These are phyloP conservation scores for Hermaeophaga mercurialis DNA, from an alignment of 2,888 invertebrate genomes.

Conservation along the genomic window DNA sequence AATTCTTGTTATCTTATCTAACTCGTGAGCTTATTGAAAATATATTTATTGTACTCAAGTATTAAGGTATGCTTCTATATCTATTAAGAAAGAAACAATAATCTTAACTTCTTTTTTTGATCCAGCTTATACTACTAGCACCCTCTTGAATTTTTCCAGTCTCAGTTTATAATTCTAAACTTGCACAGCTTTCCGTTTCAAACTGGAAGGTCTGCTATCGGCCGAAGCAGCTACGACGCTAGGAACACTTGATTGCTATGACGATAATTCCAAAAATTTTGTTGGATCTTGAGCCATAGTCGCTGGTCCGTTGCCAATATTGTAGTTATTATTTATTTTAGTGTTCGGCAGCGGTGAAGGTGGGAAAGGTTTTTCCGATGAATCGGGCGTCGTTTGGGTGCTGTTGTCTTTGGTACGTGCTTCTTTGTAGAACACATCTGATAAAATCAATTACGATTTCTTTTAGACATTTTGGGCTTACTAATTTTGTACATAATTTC, in stretches of 20 bases:
- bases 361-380: slow-evolving; percentile 27
- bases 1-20: too few species aligned
- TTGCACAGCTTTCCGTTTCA: slow-evolving; percentile 55
- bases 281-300: slow-evolving; percentile 43
- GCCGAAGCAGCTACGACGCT: neutral
- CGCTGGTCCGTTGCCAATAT: slow-evolving; percentile 54
- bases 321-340: slow-evolving; percentile 55
- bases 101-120: neutral
- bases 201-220: slow-evolving; percentile 51
- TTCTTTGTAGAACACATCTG: slow-evolving; percentile 41
- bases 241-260: slow-evolving; percentile 51
- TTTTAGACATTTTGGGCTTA: too few species aligned
- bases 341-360: slow-evolving; percentile 30
- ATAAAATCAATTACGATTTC: slow-evolving; percentile 15
- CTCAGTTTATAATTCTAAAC: slow-evolving; percentile 44
- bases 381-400: slow-evolving; percentile 52
- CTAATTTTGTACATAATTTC: too few species aligned
- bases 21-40: too few species aligned
- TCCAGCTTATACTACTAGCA: neutral
- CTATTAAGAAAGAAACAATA: too few species aligned
- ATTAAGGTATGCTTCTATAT: too few species aligned
- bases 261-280: slow-evolving; percentile 51
- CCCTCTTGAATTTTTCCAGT: neutral
- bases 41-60: too few species aligned
- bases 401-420: slow-evolving; percentile 51